Evolutionary conservation across 2,797 vertebrate genomes (phyloP).

Genomic region (Hipposideros larvatus): DNA sequence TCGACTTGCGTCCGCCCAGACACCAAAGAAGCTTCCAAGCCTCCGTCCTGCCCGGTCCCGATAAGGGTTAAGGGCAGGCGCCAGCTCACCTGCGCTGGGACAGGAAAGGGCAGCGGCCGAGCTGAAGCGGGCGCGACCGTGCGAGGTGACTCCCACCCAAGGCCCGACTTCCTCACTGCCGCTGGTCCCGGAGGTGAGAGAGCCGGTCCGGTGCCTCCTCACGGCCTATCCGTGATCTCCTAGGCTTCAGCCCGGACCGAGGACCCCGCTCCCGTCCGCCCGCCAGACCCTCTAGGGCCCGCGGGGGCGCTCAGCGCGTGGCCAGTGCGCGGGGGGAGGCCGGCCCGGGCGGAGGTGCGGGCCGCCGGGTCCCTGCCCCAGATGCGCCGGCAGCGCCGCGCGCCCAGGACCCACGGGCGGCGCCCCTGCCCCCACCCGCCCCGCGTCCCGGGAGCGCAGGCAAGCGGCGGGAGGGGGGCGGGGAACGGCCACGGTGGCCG

Average conservation of each 20-base stretch:
- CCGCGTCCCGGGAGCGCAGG: slow-evolving; percentile 51
- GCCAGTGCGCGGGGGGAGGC: background rate
- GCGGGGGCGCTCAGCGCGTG: background rate
- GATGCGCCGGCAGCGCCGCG: background rate
- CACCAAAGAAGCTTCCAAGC: rapidly evolving
- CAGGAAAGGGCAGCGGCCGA: background rate
- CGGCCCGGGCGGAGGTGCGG: background rate
- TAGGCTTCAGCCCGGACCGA: background rate
- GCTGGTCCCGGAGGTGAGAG: background rate
- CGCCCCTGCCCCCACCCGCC: slow-evolving; percentile 46
- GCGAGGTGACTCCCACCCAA: background rate
- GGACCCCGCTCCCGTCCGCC: background rate
- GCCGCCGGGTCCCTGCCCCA: background rate
- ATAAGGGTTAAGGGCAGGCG: background rate
- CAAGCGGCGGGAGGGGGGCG: slow-evolving; percentile 58
- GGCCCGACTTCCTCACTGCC: background rate
- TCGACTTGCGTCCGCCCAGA: background rate
- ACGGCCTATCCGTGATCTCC: slow-evolving; percentile 36
- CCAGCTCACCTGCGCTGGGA: slow-evolving; percentile 65
- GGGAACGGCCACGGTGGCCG: slow-evolving; percentile 72
- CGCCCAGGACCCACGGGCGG: background rate
- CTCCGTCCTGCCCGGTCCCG: background rate
- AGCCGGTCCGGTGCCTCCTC: background rate
- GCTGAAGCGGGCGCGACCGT: background rate
- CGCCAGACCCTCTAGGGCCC: background rate